Percentiles rank a stretch among this genome's conserved stretches.
Conservation (phyloP, 2,888 invertebrate species). For the Perdita meconis region DNA sequence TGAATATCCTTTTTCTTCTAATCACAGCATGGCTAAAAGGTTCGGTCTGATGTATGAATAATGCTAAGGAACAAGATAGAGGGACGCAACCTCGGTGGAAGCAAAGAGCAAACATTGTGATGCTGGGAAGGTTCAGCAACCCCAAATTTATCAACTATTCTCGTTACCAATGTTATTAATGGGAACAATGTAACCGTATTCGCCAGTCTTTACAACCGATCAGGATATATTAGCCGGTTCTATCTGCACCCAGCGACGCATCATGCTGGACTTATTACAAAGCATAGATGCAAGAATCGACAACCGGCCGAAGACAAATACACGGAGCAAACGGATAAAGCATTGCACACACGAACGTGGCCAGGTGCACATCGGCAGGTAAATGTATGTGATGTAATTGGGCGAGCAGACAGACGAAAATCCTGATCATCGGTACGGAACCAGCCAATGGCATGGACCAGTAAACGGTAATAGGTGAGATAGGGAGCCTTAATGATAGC, state of each 20-base stretch:
- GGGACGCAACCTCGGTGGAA: neutral
- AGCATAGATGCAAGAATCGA: conserved; percentile 24
- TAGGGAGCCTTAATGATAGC: conserved; percentile 80
- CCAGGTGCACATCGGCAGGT: conserved; percentile 62
- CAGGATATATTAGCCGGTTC: conserved; percentile 11
- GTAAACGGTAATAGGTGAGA: conserved; percentile 77
- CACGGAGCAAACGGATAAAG: conserved; percentile 34
- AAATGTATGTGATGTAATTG: conserved; percentile 75
- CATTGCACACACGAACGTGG: conserved; percentile 34
- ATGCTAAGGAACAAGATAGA: conserved; percentile 14
- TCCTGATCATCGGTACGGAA: conserved; percentile 80
- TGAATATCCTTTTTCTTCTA: conserved; percentile 11
- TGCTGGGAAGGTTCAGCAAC: conserved; percentile 3
- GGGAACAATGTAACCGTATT: conserved; percentile 2
- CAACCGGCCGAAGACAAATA: conserved; percentile 49
- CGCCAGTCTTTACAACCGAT: conserved; percentile 10
- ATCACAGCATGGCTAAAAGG: conserved; percentile 6
- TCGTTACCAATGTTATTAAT: neutral
- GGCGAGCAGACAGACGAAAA: conserved; percentile 76
- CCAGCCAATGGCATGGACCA: conserved; percentile 69
- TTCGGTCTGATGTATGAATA: conserved; percentile 30
- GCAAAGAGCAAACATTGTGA: conserved; percentile 3
- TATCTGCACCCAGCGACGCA: neutral
- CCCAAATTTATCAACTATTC: conserved; percentile 27
- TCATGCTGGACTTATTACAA: conserved; percentile 40